These are phyloP conservation scores for Hyles vespertilio DNA, from an alignment of 1,140 invertebrate genomes.

Conservation along the genomic window DNA sequence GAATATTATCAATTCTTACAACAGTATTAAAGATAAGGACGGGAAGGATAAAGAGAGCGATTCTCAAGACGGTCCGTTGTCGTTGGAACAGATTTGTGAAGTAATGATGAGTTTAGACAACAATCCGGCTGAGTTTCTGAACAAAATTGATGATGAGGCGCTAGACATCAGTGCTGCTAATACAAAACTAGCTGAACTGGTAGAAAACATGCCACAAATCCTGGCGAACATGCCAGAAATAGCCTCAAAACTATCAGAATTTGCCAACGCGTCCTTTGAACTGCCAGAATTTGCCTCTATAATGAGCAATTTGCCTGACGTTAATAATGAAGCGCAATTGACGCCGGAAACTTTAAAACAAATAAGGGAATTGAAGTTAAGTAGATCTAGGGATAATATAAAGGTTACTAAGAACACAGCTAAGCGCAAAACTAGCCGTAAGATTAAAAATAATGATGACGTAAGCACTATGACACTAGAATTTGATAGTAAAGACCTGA, in stretches of 20 bases:
- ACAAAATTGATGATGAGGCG: conserved; percentile 49
- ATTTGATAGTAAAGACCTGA: conserved; percentile 52
- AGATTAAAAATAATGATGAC: conserved; percentile 44
- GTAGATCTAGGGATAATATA: conserved; percentile 51
- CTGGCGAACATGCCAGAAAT: conserved; percentile 67
- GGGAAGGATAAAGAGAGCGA: conserved; percentile 37
- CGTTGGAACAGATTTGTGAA: conserved; percentile 61
- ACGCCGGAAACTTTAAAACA: conserved; percentile 69
- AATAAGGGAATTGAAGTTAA: conserved; percentile 60
- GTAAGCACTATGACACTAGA: conserved; percentile 47
- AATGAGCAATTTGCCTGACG: conserved; percentile 56
- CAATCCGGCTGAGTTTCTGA: conserved; percentile 51
- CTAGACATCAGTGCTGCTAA: conserved; percentile 44
- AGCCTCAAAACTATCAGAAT: conserved; percentile 56
- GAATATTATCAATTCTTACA: conserved; percentile 67
- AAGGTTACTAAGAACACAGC: conserved; percentile 66
- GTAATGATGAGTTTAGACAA: conserved; percentile 63
- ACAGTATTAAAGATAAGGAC: conserved; percentile 31
- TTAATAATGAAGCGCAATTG: conserved; percentile 56
- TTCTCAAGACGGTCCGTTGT: conserved; percentile 33
- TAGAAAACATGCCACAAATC: conserved; percentile 67
- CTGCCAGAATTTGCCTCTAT: conserved; percentile 62
- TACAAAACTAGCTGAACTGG: conserved; percentile 50
- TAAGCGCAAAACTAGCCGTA: conserved; percentile 58
- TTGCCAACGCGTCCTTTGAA: conserved; percentile 56